phyloP scores from a whole-genome alignment of 1,140 invertebrate genomes.

The Meloidogyne chitwoodi region DNA sequence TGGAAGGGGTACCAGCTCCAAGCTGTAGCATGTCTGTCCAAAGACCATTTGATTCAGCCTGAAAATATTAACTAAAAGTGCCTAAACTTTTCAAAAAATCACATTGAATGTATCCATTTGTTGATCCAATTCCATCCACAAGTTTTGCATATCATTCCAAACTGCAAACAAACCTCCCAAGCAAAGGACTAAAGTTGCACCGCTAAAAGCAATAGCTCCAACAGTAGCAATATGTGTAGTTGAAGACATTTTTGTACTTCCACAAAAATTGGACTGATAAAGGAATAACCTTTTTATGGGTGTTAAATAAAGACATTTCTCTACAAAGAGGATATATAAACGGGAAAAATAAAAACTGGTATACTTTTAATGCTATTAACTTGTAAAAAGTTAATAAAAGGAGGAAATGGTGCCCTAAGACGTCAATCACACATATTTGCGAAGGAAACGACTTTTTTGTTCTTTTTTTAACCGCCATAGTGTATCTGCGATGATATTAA shows the following conservation, averaged over 20 bases:
- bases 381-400: background rate
- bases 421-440: background rate
- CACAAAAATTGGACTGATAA: background rate
- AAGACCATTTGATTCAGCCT: conserved; percentile 37
- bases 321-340: background rate
- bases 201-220: conserved; percentile 50
- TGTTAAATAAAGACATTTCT: too few species aligned
- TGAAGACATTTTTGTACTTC: background rate
- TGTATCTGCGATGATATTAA: too few species aligned
- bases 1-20: conserved; percentile 30
- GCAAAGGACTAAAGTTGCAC: conserved; percentile 48
- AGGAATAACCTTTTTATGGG: background rate
- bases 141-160: conserved; percentile 51
- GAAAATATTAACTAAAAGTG: background rate
- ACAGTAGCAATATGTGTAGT: conserved; percentile 46
- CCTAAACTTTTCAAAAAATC: background rate
- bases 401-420: background rate
- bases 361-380: background rate
- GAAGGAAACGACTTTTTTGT: background rate
- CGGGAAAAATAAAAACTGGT: background rate
- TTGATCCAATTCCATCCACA: conserved; percentile 49
- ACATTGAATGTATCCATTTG: conserved; percentile 40
- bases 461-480: background rate
- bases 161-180: conserved; percentile 42
- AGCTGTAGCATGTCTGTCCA: conserved; percentile 40